A percentile compares a stretch with the other conserved stretches of the same genome.
Conservation (phyloP, 1,140 invertebrate species). For the Drosophila lowei region DNA sequence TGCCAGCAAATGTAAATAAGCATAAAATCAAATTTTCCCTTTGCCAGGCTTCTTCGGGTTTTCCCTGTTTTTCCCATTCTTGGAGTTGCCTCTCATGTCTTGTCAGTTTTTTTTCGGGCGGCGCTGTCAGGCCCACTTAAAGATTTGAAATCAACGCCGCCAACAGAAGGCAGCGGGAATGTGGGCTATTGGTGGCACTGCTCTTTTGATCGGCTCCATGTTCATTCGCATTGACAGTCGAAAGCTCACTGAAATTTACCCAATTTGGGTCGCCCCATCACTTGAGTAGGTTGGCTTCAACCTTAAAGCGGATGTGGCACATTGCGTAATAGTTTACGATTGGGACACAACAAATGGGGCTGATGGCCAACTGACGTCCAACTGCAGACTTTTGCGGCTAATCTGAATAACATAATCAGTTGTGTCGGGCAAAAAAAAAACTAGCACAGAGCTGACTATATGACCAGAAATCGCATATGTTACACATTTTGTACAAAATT, state of each 20-base stretch:
- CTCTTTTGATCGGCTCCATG: slow-evolving; percentile 68
- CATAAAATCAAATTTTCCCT: slow-evolving; percentile 71
- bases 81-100: slow-evolving; percentile 23
- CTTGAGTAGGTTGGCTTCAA: background rate
- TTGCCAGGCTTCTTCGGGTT: slow-evolving; percentile 27
- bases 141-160: slow-evolving; percentile 65
- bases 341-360: background rate
- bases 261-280: slow-evolving; percentile 33
- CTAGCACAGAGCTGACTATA: slow-evolving; percentile 34
- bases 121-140: slow-evolving; percentile 50
- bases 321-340: slow-evolving; percentile 50
- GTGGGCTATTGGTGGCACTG: slow-evolving; percentile 66
- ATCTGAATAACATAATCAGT: slow-evolving; percentile 41
- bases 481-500: slow-evolving; percentile 49
- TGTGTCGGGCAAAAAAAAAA: slow-evolving; percentile 14
- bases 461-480: slow-evolving; percentile 46
- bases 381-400: no score
- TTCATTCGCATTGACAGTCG: slow-evolving; percentile 49
- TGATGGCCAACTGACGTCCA: no score
- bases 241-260: slow-evolving; percentile 43
- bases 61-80: background rate
- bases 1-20: slow-evolving; percentile 67
- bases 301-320: slow-evolving; percentile 13
- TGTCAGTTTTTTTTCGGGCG: slow-evolving; percentile 19
- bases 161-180: slow-evolving; percentile 33